Percentiles rank a stretch among this genome's conserved stretches.
Conservation (phyloP, 2,113 vertebrate species). For the Eurystomus gularis region DNA sequence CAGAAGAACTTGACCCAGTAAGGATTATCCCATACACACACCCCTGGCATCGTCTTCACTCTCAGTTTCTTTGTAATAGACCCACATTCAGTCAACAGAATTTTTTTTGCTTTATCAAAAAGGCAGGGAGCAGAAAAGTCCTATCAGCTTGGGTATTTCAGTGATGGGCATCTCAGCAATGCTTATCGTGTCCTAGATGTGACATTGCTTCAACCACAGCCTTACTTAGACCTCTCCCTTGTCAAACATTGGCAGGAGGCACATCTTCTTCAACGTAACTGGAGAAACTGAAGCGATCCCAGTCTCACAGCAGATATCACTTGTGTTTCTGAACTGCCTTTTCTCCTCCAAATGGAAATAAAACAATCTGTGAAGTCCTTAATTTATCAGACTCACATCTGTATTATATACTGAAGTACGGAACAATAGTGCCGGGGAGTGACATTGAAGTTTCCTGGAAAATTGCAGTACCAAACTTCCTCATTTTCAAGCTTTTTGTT, state of each 20-base stretch:
- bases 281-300: neutral
- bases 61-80: neutral
- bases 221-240: neutral
- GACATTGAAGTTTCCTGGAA: neutral
- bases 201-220: neutral
- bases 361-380: neutral
- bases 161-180: neutral
- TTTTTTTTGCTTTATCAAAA: neutral
- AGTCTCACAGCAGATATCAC: neutral
- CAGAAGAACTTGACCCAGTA: neutral
- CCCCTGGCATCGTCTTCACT: accelerated
- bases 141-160: neutral
- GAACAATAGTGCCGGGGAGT: neutral
- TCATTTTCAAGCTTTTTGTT: neutral
- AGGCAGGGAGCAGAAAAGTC: neutral
- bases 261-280: neutral
- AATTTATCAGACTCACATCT: neutral
- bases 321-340: slow-evolving; percentile 4
- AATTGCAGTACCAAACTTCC: neutral
- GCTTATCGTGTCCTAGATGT: neutral
- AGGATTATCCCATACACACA: neutral
- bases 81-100: neutral
- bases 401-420: neutral
- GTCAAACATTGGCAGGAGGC: neutral
- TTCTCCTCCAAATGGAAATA: neutral